phyloP scores from a whole-genome alignment of 2,113 vertebrate genomes.

The Benitochromis conjunctus region DNA sequence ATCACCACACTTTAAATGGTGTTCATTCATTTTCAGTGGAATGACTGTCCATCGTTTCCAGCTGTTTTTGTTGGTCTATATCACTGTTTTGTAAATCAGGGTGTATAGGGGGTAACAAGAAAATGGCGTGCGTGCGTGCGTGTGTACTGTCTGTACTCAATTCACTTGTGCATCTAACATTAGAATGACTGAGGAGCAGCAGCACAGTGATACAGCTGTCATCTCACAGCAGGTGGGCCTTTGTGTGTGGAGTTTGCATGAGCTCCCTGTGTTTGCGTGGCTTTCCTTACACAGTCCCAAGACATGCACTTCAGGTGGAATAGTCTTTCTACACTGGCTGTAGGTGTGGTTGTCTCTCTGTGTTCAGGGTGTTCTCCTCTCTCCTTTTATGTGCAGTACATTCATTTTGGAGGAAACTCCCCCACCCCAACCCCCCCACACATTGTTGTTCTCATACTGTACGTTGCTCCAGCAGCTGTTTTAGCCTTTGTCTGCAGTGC shows the following conservation, averaged over 20 bases:
- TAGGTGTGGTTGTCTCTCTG: neutral
- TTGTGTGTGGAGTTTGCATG: neutral
- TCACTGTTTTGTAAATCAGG: neutral
- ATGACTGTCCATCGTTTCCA: neutral
- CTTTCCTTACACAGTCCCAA: neutral
- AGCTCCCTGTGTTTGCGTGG: neutral
- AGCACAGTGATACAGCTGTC: rapidly evolving
- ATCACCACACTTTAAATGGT: neutral
- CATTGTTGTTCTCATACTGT: neutral
- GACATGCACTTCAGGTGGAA: neutral
- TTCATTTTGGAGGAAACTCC: too few relatives aligned
- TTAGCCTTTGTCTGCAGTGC: neutral
- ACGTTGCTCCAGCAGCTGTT: neutral
- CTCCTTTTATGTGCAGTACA: too few relatives aligned
- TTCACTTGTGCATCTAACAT: neutral
- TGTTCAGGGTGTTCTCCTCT: neutral
- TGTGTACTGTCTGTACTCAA: neutral
- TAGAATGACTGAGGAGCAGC: neutral
- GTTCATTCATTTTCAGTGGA: neutral
- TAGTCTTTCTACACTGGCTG: neutral
- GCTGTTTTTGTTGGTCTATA: neutral
- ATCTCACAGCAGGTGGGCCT: neutral
- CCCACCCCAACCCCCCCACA: too few relatives aligned
- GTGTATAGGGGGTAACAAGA: neutral
- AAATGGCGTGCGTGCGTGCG: neutral